Evolutionary conservation across 2,113 vertebrate genomes (phyloP), one percentile per base, ranked within the genome.

Genomic region (Tetrao urogallus): DNA sequence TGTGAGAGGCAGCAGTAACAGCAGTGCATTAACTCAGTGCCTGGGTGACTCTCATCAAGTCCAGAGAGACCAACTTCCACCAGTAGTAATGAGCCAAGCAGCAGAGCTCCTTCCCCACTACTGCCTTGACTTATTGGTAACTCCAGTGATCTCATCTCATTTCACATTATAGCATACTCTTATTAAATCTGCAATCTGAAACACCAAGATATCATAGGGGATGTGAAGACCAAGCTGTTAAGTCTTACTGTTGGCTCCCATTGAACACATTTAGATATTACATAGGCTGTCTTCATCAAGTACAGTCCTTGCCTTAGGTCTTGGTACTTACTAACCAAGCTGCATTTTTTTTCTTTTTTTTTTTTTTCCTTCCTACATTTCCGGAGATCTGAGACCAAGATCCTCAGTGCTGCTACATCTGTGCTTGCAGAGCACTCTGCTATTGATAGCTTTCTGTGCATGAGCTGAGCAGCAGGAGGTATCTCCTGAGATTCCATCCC

Each of bases 101-200:
- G 60, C 66, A 74, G 70, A 45, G 30, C 28, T 86, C 54, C 67
- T 34, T 75, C 54, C 50, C 54, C 63, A 30, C 16, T 2, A 20
- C 50, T 0, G 0, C 28, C 30, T 30, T n/a, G 50, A 64, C 1
- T 0, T 42, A 27, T n/a, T 1, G 13, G 61, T 43, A 66, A 75
- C 60, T 40, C 20, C 52, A 60, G 14, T 57, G 66, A 92, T 77
- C 61, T n/a, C 3, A 0, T 7, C 43, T 18, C 40, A 63, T 43
- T 34, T 91, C 43, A 12, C 3, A 0, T 40, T 54, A 8, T 42
- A 60, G 48, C 34, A 61, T 5, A 24, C 11, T 13, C 6, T 8
- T 92, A 57, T 40, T 76, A 87, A 70, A 75, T 20, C 54, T 54
- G 22, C 38, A 17, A 65, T 84, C 48, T 60, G 86, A 52, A 71